phyloP scores from a whole-genome alignment of 2,113 vertebrate species.

The Calypte anna region DNA sequence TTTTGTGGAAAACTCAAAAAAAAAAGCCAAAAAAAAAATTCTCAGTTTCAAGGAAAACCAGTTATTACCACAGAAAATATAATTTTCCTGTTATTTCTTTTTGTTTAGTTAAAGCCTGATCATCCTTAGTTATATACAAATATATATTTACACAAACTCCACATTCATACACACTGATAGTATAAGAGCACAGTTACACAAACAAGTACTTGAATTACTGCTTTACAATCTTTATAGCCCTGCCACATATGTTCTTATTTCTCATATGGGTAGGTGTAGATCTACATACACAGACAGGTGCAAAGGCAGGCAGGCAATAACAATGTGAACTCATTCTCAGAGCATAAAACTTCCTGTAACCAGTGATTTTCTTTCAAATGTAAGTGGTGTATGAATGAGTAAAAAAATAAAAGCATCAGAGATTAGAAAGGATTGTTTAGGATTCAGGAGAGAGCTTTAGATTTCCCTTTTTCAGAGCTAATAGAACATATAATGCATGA shows the following conservation, averaged over 20 bases:
- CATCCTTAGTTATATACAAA: not conserved
- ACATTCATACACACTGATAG: not conserved
- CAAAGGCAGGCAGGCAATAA: not conserved
- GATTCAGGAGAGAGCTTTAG: not conserved
- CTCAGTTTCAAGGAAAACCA: not conserved
- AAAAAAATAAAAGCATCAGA: not conserved
- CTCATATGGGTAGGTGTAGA: not conserved
- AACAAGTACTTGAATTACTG: not conserved
- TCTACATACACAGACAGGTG: not conserved
- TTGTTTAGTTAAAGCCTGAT: not conserved
- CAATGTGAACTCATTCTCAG: not conserved
- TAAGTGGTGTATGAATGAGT: not conserved
- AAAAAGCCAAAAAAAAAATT: rapidly evolving
- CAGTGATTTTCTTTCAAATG: not conserved
- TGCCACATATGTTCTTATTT: not conserved
- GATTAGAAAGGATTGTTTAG: not conserved
- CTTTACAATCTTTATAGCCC: not conserved
- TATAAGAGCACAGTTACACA: not conserved
- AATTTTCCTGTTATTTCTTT: not conserved
- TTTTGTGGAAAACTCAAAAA: not conserved
- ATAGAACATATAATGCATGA: not conserved
- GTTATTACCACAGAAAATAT: not conserved
- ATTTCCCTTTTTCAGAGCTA: not conserved
- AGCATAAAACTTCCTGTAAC: not conserved
- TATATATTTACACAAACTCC: not conserved